These are phyloP conservation scores for Bombyx mandarina DNA, from an alignment of 1,140 invertebrate genomes.

Conservation along the genomic window DNA sequence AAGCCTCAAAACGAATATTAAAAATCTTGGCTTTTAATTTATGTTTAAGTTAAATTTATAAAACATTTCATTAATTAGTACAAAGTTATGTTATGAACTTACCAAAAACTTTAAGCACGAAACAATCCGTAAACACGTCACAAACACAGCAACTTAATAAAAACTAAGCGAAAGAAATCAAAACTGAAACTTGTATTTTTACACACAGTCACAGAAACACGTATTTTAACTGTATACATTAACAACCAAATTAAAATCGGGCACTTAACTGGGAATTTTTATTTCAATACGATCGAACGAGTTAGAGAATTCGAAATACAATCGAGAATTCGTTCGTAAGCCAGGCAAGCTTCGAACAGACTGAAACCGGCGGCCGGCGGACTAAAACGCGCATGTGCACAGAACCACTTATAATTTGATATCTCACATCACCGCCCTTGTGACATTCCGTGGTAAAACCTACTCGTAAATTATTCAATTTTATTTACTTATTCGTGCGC, in stretches of 20 bases:
- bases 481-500: conserved; percentile 44
- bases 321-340: conserved; percentile 40
- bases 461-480: conserved; percentile 60
- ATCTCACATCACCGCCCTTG: conserved; percentile 58
- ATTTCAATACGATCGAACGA: conserved; percentile 20
- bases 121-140: too few species aligned
- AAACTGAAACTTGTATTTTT: neutral
- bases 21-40: neutral
- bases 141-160: too few species aligned
- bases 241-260: too few species aligned
- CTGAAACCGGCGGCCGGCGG: conserved; percentile 37
- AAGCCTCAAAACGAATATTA: neutral
- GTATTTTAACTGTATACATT: too few species aligned
- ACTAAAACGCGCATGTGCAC: conserved; percentile 45
- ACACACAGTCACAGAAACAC: too few species aligned
- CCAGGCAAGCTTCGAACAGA: conserved; percentile 42
- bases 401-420: conserved; percentile 62
- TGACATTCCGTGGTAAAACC: conserved; percentile 54
- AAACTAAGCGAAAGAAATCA: neutral
- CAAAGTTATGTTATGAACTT: too few species aligned
- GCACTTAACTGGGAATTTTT: too few species aligned
- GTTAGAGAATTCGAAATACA: conserved; percentile 30
- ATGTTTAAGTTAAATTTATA: neutral
- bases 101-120: too few species aligned
- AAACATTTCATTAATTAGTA: too few species aligned